Base-by-base conservation (phyloP, 2,888 invertebrate genomes). In the Chesias legatella region DNA sequence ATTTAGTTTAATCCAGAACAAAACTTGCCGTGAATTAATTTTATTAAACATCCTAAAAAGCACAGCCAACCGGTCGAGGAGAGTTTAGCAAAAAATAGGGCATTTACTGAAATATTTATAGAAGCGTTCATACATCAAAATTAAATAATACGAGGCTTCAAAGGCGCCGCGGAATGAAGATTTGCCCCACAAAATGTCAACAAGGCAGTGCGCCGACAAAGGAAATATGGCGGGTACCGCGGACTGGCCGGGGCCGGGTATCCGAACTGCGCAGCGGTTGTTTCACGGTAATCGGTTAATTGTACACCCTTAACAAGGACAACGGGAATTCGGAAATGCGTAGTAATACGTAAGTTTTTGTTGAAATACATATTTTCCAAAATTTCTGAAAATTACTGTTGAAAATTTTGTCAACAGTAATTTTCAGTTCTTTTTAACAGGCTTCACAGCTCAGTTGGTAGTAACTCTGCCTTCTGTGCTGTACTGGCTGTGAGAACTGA, bases 151-250 rank as follows among this genome's bases (percentile, higher is more conserved):
- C 67, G 62, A 68, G 67, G 54, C 67, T 63, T 85, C 79, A 86
- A 85, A 85, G 75, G 58, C 48, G 60, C 86, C 86, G 85, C 85
- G 80, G 86, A 71, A 82, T 79, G 86, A 83, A 74, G 81, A 79
- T 84, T 85, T 84, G 82, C 83, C 69, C 79, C 73, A 79, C 82
- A 81, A 85, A 84, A 86, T 85, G 86, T 86, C 85, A 85, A 74
- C 80, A 69, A 71, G 73, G 60, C 64, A 35, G 38, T 38, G 43
- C 44, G 50, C 82, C 84, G 84, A 84, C 85, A 84, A 85, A 84
- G 81, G 33, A 40, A 40, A 40, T 41, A 45, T 37, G 40, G 41
- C 27, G 6, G 1, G 22, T 6, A 22, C 7, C n/a, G 67, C 45
- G 9, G 6, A 30, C 47, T 51, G 53, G 51, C 58, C 53, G 58